Evolutionary conservation across 2,888 invertebrate species (phyloP), one percentile per base, ranked within the genome.

Genomic region (Melanargia galathea): DNA sequence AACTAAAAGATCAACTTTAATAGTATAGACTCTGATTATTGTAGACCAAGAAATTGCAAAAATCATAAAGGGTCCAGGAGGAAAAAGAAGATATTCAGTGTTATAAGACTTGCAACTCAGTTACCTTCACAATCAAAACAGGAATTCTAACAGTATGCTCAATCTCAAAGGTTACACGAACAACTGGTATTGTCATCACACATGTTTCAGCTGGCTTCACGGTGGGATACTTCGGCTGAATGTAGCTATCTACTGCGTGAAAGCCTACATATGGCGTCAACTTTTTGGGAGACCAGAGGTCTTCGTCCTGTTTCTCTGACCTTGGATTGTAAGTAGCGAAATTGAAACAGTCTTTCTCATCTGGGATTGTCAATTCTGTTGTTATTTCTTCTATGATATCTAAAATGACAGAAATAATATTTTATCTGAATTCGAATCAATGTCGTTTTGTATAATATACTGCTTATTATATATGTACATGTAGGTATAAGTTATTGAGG

Each of bases 261-360:
- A 81, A 62, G 4, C 77, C 68, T 13, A 84, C 77, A 38, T 74
- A 78, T 0, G 89, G 87, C 11, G 87, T 90, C 54, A 95, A 84
- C 79, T 94, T 94, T 76, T 93, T 94, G 0, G 95, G 94, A 57
- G 94, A 93, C 96, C 96, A 96, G 2, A 96, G 84, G 74, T 95
- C 95, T 62, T 93, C 94, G 2, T 93, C 92, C 0, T 79, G 76
- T 62, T 81, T 90, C 71, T 84, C 87, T 2, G 74, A 69, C 35
- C 82, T 85, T 0, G 86, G 84, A 52, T 87, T 83, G 68, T 83
- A 89, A 18, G 83, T 83, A 0, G 91, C 79, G 64, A 92, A 92
- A 64, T 84, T 90, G 46, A 92, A 87, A 0, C 80, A 80, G 68
- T 93, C 93, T 55, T 88, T 92, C n/a, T 92, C 90, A 3, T 91